phyloP scores from a whole-genome alignment of 2,797 vertebrate species.

The Psittacula derbiana region DNA sequence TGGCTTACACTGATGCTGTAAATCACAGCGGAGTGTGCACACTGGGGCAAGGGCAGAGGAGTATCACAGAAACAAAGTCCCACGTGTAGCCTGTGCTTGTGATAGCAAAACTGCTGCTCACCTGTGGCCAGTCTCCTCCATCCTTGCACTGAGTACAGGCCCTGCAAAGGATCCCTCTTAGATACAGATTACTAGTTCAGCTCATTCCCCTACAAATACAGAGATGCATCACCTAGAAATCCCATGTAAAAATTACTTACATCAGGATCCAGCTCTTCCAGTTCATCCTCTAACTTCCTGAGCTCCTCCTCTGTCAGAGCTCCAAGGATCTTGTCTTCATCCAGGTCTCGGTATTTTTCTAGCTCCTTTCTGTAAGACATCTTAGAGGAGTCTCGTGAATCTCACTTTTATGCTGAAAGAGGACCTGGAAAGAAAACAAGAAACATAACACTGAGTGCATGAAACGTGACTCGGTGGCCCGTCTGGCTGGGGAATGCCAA shows the following conservation, averaged over 20 bases:
- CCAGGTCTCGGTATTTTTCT: constrained; percentile 95
- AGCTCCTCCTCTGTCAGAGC: constrained; percentile 94
- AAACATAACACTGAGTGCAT: not conserved
- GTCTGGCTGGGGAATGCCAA: not conserved
- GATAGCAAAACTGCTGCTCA: not conserved
- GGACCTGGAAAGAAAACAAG: constrained; percentile 34
- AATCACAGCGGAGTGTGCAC: fast-evolving
- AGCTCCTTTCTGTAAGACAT: constrained; percentile 91
- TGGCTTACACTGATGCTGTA: not conserved
- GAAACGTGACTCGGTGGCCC: not conserved
- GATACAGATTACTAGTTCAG: not conserved
- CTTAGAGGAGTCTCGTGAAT: not conserved
- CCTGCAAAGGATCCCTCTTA: not conserved
- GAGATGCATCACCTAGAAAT: not conserved
- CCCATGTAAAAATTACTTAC: constrained; percentile 76
- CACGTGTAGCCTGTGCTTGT: fast-evolving
- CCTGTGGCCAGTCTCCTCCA: not conserved
- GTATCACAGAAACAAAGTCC: not conserved
- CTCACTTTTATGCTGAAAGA: not conserved
- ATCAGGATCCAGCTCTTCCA: constrained; percentile 95
- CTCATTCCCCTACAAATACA: not conserved
- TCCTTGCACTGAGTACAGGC: not conserved
- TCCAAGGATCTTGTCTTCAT: constrained; percentile 93
- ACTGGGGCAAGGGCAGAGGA: not conserved
- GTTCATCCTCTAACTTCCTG: constrained; percentile 89